phyloP scores from a whole-genome alignment of 1,140 invertebrate species.

The Bombyx mandarina region DNA sequence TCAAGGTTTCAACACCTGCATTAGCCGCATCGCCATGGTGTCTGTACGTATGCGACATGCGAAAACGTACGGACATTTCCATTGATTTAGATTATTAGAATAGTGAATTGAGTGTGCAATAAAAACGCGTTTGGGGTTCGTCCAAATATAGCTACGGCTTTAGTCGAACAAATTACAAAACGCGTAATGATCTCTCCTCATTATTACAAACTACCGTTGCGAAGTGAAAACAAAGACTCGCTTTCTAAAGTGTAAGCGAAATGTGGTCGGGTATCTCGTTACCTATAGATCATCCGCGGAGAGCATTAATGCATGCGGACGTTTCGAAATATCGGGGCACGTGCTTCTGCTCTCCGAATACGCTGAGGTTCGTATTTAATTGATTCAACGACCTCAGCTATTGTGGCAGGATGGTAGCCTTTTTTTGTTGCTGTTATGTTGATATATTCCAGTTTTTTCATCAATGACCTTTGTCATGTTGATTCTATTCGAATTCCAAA shows the following conservation, averaged over 20 bases:
- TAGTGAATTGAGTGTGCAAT: slow-evolving; percentile 19
- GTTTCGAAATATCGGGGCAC: slow-evolving; percentile 21
- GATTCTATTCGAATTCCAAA: no score
- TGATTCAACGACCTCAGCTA: no score
- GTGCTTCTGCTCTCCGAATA: background rate
- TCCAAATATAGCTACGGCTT: slow-evolving; percentile 32
- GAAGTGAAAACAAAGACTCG: slow-evolving; percentile 63
- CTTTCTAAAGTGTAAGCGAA: slow-evolving; percentile 59
- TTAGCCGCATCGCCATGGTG: slow-evolving; percentile 16
- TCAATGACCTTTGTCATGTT: no score
- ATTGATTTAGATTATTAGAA: slow-evolving; percentile 25
- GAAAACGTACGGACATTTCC: slow-evolving; percentile 1
- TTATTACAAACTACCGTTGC: slow-evolving; percentile 54
- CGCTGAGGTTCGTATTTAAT: no score
- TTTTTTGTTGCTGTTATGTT: no score
- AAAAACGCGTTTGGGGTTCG: slow-evolving; percentile 32
- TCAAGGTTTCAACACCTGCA: slow-evolving; percentile 47
- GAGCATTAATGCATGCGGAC: slow-evolving; percentile 34
- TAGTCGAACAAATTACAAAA: slow-evolving; percentile 41
- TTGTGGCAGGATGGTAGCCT: no score
- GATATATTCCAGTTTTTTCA: no score
- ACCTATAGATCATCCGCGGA: slow-evolving; percentile 33
- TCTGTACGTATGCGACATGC: background rate
- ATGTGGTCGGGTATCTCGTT: slow-evolving; percentile 32
- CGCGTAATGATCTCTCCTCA: slow-evolving; percentile 56